Evolutionary conservation across 2,113 vertebrate species (phyloP).

Genomic region (Odontesthes bonariensis): DNA sequence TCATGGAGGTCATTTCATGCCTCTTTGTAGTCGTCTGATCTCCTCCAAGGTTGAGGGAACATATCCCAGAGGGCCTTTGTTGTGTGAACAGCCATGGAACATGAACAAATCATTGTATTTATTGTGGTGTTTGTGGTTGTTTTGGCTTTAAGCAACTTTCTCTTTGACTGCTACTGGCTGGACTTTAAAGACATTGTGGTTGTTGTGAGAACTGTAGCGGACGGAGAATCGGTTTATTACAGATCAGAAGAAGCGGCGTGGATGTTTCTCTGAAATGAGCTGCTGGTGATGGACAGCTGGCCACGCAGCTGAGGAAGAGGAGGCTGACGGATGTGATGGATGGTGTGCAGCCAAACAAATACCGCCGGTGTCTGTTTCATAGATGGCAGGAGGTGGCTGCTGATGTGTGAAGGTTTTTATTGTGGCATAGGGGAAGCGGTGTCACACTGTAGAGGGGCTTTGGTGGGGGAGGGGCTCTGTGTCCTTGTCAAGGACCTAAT

Average conservation of each 20-base stretch:
- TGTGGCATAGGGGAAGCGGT: conserved; percentile 23
- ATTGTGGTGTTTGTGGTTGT: too few relatives aligned
- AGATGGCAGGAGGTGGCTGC: conserved; percentile 8
- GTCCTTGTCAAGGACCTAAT: conserved; percentile 67
- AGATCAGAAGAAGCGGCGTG: too few relatives aligned
- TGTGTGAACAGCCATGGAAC: too few relatives aligned
- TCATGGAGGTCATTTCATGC: too few relatives aligned
- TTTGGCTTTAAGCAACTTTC: too few relatives aligned
- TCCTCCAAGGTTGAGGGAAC: too few relatives aligned
- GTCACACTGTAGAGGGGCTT: background rate
- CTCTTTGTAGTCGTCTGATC: too few relatives aligned
- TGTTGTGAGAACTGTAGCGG: too few relatives aligned
- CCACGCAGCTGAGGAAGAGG: background rate
- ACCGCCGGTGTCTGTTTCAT: conserved; percentile 1
- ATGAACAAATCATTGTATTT: too few relatives aligned
- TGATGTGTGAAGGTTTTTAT: conserved; percentile 35
- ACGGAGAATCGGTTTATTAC: too few relatives aligned
- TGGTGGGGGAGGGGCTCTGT: background rate
- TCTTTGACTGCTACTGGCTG: too few relatives aligned
- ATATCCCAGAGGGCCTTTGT: too few relatives aligned
- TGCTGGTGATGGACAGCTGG: conserved; percentile 30
- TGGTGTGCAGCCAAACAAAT: conserved; percentile 18
- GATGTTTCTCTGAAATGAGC: conserved; percentile 17
- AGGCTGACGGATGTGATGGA: conserved; percentile 28
- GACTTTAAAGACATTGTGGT: background rate